Base-by-base conservation (phyloP, 2,797 vertebrate genomes). In the Selene dorsalis region DNA sequence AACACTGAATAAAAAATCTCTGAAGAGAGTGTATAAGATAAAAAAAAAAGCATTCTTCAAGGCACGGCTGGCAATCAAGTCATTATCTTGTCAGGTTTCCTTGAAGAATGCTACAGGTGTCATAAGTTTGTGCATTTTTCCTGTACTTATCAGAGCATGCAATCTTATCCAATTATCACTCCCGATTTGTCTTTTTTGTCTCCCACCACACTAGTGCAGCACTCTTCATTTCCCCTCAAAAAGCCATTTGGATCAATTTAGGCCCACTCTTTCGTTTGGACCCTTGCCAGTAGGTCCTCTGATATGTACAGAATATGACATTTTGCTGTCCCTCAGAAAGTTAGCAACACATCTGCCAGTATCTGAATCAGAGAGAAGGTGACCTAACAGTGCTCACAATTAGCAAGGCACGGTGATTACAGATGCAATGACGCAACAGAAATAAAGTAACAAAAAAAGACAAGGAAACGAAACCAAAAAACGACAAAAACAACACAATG, bases 101-200 rank as follows among this genome's bases (percentile, higher is more conserved):
- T 95, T 95, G 95, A 95, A 96, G 94, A 95, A 96, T 94, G 93
- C 94, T 93, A 86, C 86, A 91, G 84, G 90, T 91, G 89, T 93
- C 90, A 92, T 92, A 88, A 77, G 90, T 86, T 89, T 90, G 88
- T 91, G 89, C 88, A 92, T 90, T 94, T 88, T 91, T 94, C 92
- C 91, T 89, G 93, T 94, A 93, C 93, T 94, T 94, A 93, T 94
- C 91, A 94, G 93, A 94, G 92, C 95, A 95, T 95, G 92, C 92
- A 94, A 88, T 90, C 85, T 84, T 83, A 87, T 90, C 93, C 89
- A 94, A 94, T 93, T 92, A 87, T 86, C 73, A 91, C 89, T 93
- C 85, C 90, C 87, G 90, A 94, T 94, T 92, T 91, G 80, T 93
- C 67, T 87, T 93, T 93, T 92, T 92, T 88, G 85, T 93, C 92